Evolutionary conservation across 2,888 invertebrate species (phyloP), one percentile per base, ranked within the genome.

Genomic region (Stramonita haemastoma): DNA sequence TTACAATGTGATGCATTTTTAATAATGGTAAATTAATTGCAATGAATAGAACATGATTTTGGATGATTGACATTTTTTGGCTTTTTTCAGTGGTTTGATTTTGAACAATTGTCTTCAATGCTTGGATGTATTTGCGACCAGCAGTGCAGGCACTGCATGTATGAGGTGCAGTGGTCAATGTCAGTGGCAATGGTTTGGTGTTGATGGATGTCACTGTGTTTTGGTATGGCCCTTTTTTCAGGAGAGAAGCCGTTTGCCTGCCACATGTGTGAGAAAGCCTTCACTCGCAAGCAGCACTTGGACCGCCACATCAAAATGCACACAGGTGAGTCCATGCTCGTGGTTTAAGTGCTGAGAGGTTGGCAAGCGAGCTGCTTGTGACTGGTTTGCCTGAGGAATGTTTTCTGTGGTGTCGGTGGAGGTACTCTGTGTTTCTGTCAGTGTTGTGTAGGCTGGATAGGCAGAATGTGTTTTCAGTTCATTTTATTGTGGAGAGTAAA

Each of bases 251-350:
- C 91, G 19, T 91, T 84, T 77, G 91, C 90, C 29, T 91, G 91
- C 81, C 90, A 90, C 34, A 90, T 90, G 88, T 91, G 91, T 87
- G 91, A 90, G 46, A 91, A 91, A 60, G 91, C 91, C n/a, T 91
- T 91, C 88, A 91, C 91, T 6, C 91, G 91, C 84, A 91, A 91
- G 66, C 91, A 91, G 66, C 91, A 91, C 86, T 90, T 91, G 57
- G 91, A 91, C 56, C 90, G 91, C n/a, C 91, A 91, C 87, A 90
- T 90, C 88, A 91, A 91, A 87, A 91, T 90, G 60, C 91, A 91
- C 90, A 91, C 91, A 83, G 91, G 91, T 79, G 86, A 89, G 87
- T 91, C 46, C 8, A 8, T 46, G 46, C 46, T 46, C 46, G 46
- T 46, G 46, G 46, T 46, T 2, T 46, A 5, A 46, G 46, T 46